A percentile compares a stretch with the other conserved stretches of the same genome.
phyloP scores from a whole-genome alignment of 2,888 invertebrate genomes.

The Griposia aprilina region DNA sequence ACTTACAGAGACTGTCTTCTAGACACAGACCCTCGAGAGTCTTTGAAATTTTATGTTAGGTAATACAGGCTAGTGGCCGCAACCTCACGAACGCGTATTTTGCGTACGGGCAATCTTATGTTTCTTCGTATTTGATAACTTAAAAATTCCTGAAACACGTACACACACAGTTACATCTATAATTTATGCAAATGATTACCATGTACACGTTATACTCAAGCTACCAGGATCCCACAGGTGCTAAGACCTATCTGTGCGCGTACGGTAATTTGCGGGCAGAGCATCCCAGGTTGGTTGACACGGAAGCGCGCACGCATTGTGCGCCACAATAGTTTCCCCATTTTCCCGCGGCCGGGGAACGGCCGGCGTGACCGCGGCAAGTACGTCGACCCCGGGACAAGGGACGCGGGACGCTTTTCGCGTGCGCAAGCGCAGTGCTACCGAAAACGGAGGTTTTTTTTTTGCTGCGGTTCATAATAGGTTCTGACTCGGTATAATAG shows the following conservation, averaged over 20 bases:
- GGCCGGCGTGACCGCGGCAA: slow-evolving; percentile 80
- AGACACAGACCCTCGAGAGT: not conserved
- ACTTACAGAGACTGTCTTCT: not conserved
- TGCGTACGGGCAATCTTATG: not conserved
- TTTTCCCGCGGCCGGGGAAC: slow-evolving; percentile 78
- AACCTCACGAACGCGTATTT: no score
- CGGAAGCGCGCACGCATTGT: slow-evolving; percentile 79
- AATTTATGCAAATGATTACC: slow-evolving; percentile 22
- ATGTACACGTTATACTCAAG: slow-evolving; percentile 4
- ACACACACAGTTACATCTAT: slow-evolving; percentile 3
- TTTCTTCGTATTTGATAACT: not conserved
- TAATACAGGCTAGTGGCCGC: no score
- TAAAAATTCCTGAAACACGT: not conserved
- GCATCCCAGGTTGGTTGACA: slow-evolving; percentile 64
- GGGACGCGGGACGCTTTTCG: slow-evolving; percentile 65
- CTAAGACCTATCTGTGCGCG: slow-evolving; percentile 41
- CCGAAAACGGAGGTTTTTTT: slow-evolving; percentile 40
- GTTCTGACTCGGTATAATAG: no score
- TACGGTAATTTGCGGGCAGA: slow-evolving; percentile 65
- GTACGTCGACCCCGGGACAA: slow-evolving; percentile 72
- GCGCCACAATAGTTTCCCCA: slow-evolving; percentile 82
- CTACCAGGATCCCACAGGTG: slow-evolving; percentile 60
- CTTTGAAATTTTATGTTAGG: not conserved
- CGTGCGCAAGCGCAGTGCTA: slow-evolving; percentile 62
- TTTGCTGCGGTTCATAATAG: slow-evolving; percentile 1